Conservation (phyloP, 2,113 vertebrate genomes). For the Anhinga rufa region DNA sequence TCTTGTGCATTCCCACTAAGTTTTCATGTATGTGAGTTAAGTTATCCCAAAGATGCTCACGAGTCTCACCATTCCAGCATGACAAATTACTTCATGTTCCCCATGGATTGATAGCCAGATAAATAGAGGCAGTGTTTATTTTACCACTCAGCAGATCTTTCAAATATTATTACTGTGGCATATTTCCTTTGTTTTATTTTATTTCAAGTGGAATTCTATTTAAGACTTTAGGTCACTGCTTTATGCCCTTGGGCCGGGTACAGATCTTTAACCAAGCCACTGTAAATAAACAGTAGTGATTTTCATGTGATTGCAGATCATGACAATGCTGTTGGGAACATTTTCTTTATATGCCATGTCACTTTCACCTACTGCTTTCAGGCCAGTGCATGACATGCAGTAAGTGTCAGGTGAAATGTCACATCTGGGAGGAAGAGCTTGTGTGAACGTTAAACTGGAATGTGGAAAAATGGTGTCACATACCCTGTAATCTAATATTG, state of each 20-base stretch:
- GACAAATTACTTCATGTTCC: slow-evolving; percentile 12
- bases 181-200: slow-evolving; percentile 42
- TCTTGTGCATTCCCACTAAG: neutral
- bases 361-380: slow-evolving; percentile 39
- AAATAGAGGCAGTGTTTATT: slow-evolving; percentile 36
- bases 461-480: slow-evolving; percentile 39
- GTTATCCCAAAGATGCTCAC: neutral
- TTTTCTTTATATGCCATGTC: slow-evolving; percentile 47
- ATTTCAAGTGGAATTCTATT: slow-evolving; percentile 22
- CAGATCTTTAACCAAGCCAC: slow-evolving; percentile 21
- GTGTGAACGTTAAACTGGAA: slow-evolving; percentile 5
- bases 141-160: slow-evolving; percentile 30
- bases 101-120: neutral
- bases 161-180: slow-evolving; percentile 38
- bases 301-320: neutral
- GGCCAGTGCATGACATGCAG: slow-evolving; percentile 17
- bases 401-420: slow-evolving; percentile 38
- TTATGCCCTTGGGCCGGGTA: neutral
- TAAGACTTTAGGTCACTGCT: slow-evolving; percentile 22
- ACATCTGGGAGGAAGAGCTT: slow-evolving; percentile 46
- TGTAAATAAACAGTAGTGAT: slow-evolving; percentile 22
- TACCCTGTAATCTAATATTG: slow-evolving; percentile 32
- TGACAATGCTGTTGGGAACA: neutral
- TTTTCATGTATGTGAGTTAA: neutral
- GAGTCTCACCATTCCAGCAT: neutral